A percentile compares a stretch with the other conserved stretches of the same genome.
phyloP scores from a whole-genome alignment of 2,113 vertebrate species.

The Prietella phreatophila region DNA sequence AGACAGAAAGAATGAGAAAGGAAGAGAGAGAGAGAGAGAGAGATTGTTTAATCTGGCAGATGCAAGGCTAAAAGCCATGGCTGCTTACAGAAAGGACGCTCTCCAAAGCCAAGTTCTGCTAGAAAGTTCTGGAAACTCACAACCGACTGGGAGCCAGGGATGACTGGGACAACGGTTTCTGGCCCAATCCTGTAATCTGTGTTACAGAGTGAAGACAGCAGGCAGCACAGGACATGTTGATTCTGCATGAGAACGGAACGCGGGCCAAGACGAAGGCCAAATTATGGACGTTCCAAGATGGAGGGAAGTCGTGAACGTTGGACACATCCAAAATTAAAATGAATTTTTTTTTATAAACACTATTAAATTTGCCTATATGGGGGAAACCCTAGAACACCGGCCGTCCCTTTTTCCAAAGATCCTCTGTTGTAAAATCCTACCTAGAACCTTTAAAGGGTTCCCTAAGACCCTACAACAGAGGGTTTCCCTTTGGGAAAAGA shows the following conservation, averaged over 20 bases:
- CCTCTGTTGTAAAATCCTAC: neutral
- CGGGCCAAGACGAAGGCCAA: constrained; percentile 16
- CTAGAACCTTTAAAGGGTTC: neutral
- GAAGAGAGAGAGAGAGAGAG: constrained; percentile 30
- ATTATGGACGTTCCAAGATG: constrained; percentile 14
- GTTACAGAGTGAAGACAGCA: constrained; percentile 25
- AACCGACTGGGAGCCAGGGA: neutral
- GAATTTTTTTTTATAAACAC: neutral
- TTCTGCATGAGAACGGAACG: constrained; percentile 14
- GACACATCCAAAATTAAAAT: neutral
- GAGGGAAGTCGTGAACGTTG: neutral
- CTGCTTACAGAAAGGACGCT: constrained; percentile 23
- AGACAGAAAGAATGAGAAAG: constrained; percentile 18
- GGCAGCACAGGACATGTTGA: constrained; percentile 28
- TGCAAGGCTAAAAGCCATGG: constrained; percentile 15
- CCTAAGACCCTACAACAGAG: neutral
- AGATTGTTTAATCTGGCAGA: constrained; percentile 40
- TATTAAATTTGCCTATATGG: neutral
- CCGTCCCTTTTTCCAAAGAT: neutral
- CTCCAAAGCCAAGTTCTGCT: constrained; percentile 24
- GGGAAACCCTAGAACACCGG: neutral
- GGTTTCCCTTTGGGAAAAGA: neutral
- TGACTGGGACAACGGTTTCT: constrained; percentile 11
- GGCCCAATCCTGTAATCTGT: constrained; percentile 7
- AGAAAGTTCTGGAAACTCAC: constrained; percentile 29